A percentile compares a stretch with the other conserved stretches of the same genome.
These are phyloP conservation scores for Odontomyia ornata DNA, from an alignment of 2,888 invertebrate genomes.

Conservation along the genomic window DNA sequence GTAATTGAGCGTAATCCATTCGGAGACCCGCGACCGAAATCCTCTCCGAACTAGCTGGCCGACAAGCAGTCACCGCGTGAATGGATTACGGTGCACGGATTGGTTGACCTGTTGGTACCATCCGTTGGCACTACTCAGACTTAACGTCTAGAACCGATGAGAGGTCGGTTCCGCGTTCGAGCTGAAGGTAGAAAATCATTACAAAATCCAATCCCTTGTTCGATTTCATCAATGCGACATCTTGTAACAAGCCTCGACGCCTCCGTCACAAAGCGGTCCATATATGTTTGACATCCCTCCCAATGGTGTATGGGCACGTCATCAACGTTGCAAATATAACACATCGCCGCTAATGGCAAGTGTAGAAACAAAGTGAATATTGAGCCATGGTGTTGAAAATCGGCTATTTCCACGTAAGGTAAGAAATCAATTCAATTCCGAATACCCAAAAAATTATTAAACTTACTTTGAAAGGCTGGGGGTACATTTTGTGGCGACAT, in stretches of 20 bases:
- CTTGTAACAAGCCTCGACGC: conserved; percentile 84
- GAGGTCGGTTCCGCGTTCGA: no score
- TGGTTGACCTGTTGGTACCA: no score
- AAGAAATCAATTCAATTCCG: background rate
- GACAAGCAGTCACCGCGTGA: no score
- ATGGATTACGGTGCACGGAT: no score
- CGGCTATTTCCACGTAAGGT: conserved; percentile 63
- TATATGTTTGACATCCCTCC: conserved; percentile 88
- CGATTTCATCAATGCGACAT: conserved; percentile 79
- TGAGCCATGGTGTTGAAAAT: conserved; percentile 87
- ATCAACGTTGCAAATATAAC: conserved; percentile 88
- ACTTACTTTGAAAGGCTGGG: conserved; percentile 78
- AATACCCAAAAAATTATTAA: conserved; percentile 1
- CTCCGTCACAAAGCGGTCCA: conserved; percentile 90
- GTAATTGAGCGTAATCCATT: no score
- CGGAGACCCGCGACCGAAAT: no score
- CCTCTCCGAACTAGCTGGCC: no score
- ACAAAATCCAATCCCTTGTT: conserved; percentile 65
- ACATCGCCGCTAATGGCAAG: conserved; percentile 91
- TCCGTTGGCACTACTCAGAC: no score
- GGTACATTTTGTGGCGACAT: conserved; percentile 95
- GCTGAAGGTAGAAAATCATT: no score
- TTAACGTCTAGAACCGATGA: no score
- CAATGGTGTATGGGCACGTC: conserved; percentile 86
- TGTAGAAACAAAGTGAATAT: conserved; percentile 95